A percentile compares a stretch with the other conserved stretches of the same genome.
phyloP scores from a whole-genome alignment of 2,888 invertebrate genomes.

The Apamea anceps region DNA sequence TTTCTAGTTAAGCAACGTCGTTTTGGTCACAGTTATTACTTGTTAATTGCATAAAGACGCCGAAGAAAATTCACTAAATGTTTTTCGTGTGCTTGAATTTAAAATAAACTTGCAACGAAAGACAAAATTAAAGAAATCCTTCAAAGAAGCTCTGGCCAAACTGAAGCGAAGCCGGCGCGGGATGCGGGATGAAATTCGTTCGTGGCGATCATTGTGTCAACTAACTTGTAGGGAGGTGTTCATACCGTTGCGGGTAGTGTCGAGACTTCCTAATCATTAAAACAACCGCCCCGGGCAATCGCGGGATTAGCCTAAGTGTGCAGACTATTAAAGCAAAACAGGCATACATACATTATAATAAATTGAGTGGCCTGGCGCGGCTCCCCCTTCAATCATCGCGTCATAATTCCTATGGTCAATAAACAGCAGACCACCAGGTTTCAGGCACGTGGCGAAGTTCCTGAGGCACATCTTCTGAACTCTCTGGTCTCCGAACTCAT shows the following conservation, averaged over 20 bases:
- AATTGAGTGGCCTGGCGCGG: constrained; percentile 95
- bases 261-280: not conserved
- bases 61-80: not conserved
- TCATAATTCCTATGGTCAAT: constrained; percentile 98
- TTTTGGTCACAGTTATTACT: constrained; percentile 39
- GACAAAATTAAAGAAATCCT: not conserved
- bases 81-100: not conserved
- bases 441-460: constrained; percentile 95
- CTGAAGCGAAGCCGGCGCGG: not conserved
- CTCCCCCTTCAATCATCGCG: constrained; percentile 93
- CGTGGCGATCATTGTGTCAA: not conserved
- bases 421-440: constrained; percentile 95
- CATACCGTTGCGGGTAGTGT: too few relatives aligned
- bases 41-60: not conserved
- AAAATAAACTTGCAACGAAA: not conserved
- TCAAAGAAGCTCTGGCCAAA: not conserved
- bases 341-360: constrained; percentile 95
- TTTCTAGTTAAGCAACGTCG: constrained; percentile 19
- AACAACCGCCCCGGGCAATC: too few relatives aligned
- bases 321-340: not conserved
- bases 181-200: not conserved
- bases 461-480: constrained; percentile 94
- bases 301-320: too few relatives aligned
- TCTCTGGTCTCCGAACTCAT: constrained; percentile 94
- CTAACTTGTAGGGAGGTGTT: too few relatives aligned